Conservation (phyloP, 1,140 invertebrate species). For the Cydia strobilella region DNA sequence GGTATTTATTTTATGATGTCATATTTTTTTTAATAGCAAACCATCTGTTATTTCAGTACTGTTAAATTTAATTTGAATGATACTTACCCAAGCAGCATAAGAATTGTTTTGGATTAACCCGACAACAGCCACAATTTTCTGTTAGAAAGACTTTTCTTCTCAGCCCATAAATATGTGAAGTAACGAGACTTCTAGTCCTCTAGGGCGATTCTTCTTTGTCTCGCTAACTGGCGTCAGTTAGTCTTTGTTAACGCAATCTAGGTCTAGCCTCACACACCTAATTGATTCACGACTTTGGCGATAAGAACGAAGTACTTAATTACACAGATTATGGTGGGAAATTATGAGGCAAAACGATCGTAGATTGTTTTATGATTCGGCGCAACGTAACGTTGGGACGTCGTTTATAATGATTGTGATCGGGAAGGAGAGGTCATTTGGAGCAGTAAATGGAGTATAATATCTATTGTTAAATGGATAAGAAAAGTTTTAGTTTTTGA, state of each 20-base stretch:
- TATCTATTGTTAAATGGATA: background rate
- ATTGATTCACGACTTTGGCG: constrained; percentile 18
- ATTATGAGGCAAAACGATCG: constrained; percentile 1
- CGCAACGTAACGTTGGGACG: constrained; percentile 2
- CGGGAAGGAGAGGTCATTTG: background rate
- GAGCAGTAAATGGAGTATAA: background rate
- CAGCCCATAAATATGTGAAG: background rate
- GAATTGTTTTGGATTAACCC: background rate
- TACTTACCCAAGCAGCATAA: background rate
- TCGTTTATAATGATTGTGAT: constrained; percentile 11
- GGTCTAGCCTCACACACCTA: constrained; percentile 8
- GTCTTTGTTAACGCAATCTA: constrained; percentile 7
- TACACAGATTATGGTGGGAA: background rate
- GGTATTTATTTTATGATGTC: too few species aligned
- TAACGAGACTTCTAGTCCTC: constrained; percentile 5
- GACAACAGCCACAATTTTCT: constrained; percentile 1
- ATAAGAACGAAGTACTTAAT: constrained; percentile 20
- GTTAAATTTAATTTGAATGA: too few species aligned
- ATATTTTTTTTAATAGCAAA: too few species aligned
- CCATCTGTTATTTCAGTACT: too few species aligned
- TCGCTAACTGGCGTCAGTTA: constrained; percentile 8
- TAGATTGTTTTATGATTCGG: constrained; percentile 20
- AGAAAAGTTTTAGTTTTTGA: background rate
- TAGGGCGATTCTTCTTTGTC: constrained; percentile 9
- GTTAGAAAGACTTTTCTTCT: background rate